Evolutionary conservation across 2,888 invertebrate species (phyloP), one percentile per base, ranked within the genome.

Genomic region (Endotricha flammealis): DNA sequence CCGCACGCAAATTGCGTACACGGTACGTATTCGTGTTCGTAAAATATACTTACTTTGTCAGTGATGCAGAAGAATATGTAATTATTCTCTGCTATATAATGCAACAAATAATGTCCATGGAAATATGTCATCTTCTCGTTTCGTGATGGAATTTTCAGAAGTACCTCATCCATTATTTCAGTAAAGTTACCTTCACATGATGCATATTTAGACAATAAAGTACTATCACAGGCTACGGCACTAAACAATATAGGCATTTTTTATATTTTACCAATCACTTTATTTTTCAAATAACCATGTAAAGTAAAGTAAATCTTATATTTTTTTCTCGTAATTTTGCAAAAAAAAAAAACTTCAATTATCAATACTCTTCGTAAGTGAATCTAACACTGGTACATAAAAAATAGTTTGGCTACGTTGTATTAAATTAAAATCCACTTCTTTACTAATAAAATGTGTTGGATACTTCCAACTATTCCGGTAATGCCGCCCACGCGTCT

Each of bases 1-100:
- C n/a, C n/a, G n/a, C n/a, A n/a, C n/a, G n/a, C n/a, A n/a, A n/a
- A n/a, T n/a, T n/a, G n/a, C n/a, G n/a, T n/a, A n/a, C n/a, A n/a
- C n/a, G n/a, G n/a, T n/a, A n/a, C n/a, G n/a, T n/a, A n/a, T n/a
- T n/a, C n/a, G n/a, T n/a, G n/a, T n/a, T n/a, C n/a, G n/a, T n/a
- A n/a, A n/a, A n/a, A 13, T 28, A 22, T 55, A 88, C 92, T 89
- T 88, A 95, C 95, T 87, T 94, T 94, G 76, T 97, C 97, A 17
- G 97, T 96, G 38, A 98, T 95, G 65, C 97, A 98, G 86, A 98
- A 91, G 70, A 95, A 98, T 49, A 95, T 90, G 44, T 95, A 89
- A 44, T 90, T 87, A 63, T 94, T 90, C 59, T 96, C 94, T 55
- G 90, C 90, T 39, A 96, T 90, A 60, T 97, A 97, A 64, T 98